Evolutionary conservation across 53 echinoderm and acorn worm species (phyloP), one percentile per base, ranked within the genome.

Genomic region (Hippasteria phrygiana): DNA sequence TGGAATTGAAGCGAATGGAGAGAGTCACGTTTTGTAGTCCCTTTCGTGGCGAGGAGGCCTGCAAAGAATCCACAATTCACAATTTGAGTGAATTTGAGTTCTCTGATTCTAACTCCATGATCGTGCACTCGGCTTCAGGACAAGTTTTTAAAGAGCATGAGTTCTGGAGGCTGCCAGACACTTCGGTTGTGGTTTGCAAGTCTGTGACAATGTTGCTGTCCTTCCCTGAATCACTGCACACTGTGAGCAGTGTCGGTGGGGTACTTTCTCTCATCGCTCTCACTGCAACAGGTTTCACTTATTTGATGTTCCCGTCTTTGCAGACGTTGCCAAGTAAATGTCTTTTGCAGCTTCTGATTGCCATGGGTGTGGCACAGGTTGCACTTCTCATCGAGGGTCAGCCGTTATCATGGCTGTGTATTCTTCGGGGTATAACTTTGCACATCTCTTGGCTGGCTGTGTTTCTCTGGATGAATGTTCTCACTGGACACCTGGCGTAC

Each of bases 391-490:
- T 80, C n/a, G 80, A 62, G 38, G 39, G 28, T 38, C n/a, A 7
- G 14, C 12, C 59, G 14, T 22, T 35, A 10, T 28, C 18, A 5
- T 80, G 80, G 80, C 62, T 91, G 28, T 91, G 92, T 34, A 73
- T 80, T 16, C 47, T 80, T 10, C 12, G 88, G 47, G 80, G 81
- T 36, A 88, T 88, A 24, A 42, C 46, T 27, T 6, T 81, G 26
- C 92, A 91, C 40, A 88, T 74, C 62, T 78, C 80, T 40, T 91
- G 92, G 92, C 45, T 91, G 24, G 71, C 88, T 1, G 36, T 70
- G 26, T 91, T 91, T 78, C 63, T 76, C 64, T 91, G 92, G 92
- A 91, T 88, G 92, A 91, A 66, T 62, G 80, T 88, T 1, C 54
- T 91, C 31, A 78, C 92, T 22, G 47, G 72, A 20, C 73, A 88